These are phyloP conservation scores for Acanthosepion lycidas DNA, from an alignment of 2,888 invertebrate genomes.

Conservation along the genomic window DNA sequence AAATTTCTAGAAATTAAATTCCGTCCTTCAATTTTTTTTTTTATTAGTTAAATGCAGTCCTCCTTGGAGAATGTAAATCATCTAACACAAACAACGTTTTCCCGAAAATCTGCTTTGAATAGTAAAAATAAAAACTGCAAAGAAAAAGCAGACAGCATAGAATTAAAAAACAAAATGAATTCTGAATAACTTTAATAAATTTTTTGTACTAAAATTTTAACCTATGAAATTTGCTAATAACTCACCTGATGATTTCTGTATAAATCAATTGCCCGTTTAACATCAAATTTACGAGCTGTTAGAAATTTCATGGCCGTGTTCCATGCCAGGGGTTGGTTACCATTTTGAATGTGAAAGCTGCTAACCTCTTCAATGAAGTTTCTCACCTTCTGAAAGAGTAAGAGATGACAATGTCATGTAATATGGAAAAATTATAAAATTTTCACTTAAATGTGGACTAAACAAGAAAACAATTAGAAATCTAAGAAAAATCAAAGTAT, in stretches of 20 bases:
- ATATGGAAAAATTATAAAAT: background rate
- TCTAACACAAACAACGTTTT: too few relatives aligned
- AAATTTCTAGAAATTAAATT: too few relatives aligned
- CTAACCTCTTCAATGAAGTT: slow-evolving; percentile 87
- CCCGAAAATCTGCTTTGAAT: too few relatives aligned
- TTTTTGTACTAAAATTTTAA: background rate
- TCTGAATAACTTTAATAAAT: background rate
- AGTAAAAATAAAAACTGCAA: too few relatives aligned
- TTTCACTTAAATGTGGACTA: background rate
- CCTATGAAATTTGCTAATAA: background rate
- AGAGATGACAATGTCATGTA: background rate
- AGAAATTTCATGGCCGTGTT: slow-evolving; percentile 88
- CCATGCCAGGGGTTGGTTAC: slow-evolving; percentile 81
- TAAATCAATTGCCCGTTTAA: slow-evolving; percentile 89
- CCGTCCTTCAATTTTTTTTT: too few relatives aligned
- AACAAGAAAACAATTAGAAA: background rate
- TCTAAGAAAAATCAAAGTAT: background rate
- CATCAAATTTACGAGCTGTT: slow-evolving; percentile 93
- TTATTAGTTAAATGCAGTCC: too few relatives aligned
- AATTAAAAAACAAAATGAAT: background rate
- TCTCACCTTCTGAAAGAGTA: slow-evolving; percentile 82
- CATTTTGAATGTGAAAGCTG: slow-evolving; percentile 77
- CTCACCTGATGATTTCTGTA: slow-evolving; percentile 89
- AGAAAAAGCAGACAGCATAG: background rate
- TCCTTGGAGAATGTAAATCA: too few relatives aligned